Conservation (phyloP, 1,140 invertebrate species). For the Plectus sambesii region DNA sequence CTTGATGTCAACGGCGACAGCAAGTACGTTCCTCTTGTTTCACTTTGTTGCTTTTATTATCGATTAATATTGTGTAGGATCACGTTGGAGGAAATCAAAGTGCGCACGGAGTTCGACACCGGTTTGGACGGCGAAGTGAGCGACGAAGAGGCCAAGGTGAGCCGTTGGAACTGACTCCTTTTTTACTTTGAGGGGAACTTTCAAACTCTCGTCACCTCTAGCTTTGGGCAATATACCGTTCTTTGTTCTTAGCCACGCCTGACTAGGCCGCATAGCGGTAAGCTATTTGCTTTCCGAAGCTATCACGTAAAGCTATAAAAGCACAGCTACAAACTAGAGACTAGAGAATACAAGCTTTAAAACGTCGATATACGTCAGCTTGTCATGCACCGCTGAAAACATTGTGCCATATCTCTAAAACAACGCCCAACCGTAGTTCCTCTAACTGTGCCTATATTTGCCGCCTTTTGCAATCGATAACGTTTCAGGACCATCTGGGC, state of each 20-base stretch:
- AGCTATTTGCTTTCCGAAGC: too few relatives aligned
- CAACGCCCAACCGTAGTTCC: neutral
- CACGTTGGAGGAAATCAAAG: slow-evolving; percentile 64
- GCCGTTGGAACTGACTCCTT: slow-evolving; percentile 12
- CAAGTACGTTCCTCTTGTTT: slow-evolving; percentile 36
- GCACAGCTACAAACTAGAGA: too few relatives aligned
- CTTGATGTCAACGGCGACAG: slow-evolving; percentile 67
- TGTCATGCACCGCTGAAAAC: too few relatives aligned
- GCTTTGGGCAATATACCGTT: too few relatives aligned
- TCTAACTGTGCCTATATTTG: slow-evolving; percentile 13
- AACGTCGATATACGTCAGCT: too few relatives aligned
- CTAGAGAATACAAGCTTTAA: too few relatives aligned
- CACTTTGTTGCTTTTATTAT: slow-evolving; percentile 18
- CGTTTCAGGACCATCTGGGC: slow-evolving; percentile 45
- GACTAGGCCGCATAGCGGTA: too few relatives aligned
- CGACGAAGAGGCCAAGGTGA: slow-evolving; percentile 69
- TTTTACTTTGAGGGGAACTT: slow-evolving; percentile 3
- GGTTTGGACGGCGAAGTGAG: slow-evolving; percentile 72
- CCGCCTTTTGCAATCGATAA: slow-evolving; percentile 54
- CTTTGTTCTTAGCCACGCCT: too few relatives aligned
- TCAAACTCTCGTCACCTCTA: too few relatives aligned
- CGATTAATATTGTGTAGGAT: slow-evolving; percentile 50
- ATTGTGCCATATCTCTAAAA: too few relatives aligned
- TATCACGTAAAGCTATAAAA: too few relatives aligned
- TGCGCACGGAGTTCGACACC: slow-evolving; percentile 66